Conservation (phyloP, 2,113 vertebrate species). For the Oostethus manadensis region DNA sequence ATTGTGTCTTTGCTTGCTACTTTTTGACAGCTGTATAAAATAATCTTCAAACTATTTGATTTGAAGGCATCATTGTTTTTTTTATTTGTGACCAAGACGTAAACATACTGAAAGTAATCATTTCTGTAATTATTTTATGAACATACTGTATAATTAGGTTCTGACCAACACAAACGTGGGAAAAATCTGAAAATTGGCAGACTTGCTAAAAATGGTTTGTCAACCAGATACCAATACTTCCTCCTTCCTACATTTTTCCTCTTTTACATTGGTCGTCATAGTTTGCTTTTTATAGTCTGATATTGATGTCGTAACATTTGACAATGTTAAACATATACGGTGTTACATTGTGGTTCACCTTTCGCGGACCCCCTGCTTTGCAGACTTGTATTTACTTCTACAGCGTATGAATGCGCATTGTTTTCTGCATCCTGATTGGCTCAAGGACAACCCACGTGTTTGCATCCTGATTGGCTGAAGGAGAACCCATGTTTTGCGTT, state of each 20-base stretch:
- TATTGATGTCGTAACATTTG: too few species aligned
- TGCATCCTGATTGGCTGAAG: too few species aligned
- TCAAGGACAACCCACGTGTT: too few species aligned
- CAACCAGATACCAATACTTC: not conserved
- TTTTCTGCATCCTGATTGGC: too few species aligned
- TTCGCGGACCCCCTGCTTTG: too few species aligned
- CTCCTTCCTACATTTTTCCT: constrained; percentile 18
- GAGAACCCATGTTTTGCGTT: too few species aligned
- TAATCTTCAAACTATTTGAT: not conserved
- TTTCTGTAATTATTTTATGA: not conserved
- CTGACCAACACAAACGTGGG: not conserved
- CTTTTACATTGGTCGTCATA: constrained; percentile 5
- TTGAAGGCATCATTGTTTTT: not conserved
- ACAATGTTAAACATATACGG: too few species aligned
- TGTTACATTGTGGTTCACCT: too few species aligned
- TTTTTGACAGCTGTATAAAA: not conserved
- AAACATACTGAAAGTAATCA: not conserved
- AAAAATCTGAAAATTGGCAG: not conserved
- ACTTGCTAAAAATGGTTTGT: not conserved
- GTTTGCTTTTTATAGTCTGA: not conserved
- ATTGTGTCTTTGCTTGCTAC: not conserved
- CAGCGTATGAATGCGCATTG: too few species aligned
- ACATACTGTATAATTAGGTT: not conserved
- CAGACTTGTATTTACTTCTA: too few species aligned
- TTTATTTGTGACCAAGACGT: not conserved